Base-by-base conservation (phyloP, 2,113 vertebrate genomes). In the Rhipidura dahli region DNA sequence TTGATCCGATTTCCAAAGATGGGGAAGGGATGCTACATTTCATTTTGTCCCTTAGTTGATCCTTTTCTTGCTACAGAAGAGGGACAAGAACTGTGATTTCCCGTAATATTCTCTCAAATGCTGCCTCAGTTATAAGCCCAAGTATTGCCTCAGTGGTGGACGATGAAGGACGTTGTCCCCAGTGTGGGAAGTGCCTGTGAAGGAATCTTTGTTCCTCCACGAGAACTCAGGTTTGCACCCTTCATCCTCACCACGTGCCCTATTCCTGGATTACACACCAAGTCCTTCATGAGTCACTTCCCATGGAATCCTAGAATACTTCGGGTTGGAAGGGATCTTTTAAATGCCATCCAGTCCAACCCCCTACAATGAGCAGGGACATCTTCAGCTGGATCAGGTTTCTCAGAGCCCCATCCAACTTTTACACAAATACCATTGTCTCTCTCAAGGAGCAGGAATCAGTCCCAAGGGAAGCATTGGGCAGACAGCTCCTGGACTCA, bases 121-220 rank as follows among this genome's bases (percentile, higher is more conserved):
- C 6, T 40, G 8, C 17, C 35, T 57, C 40, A 66, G 31, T 75
- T 65, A 44, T 11, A 73, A 44, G 16, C 40, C 51, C 21, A 37
- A 12, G 12, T 20, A 28, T 53, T 61, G 11, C 6, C 20, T 87
- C 54, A 9, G 2, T 27, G 35, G 16, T 73, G 80, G 64, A 45
- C 45, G 31, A 11, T 0, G 20, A 53, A 13, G 13, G 15, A 44
- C 4, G 3, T 7, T 35, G 8, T 53, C 21, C 35, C 18, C 39
- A 24, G 12, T 0, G 2, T 23, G n/a, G 37, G 13, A 90, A 66
- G 19, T 35, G 28, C 31, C 19, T 60, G 33, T 44, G 83, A 64
- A 83, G 53, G 37, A 68, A 28, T 21, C 9, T 53, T 21, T 1
- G 0, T 4, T 84, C 23, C 19, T 39, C 21, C 63, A 60, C 0